These are phyloP conservation scores for Cyrtodaria siliqua DNA, from an alignment of 2,888 invertebrate species.

Conservation along the genomic window DNA sequence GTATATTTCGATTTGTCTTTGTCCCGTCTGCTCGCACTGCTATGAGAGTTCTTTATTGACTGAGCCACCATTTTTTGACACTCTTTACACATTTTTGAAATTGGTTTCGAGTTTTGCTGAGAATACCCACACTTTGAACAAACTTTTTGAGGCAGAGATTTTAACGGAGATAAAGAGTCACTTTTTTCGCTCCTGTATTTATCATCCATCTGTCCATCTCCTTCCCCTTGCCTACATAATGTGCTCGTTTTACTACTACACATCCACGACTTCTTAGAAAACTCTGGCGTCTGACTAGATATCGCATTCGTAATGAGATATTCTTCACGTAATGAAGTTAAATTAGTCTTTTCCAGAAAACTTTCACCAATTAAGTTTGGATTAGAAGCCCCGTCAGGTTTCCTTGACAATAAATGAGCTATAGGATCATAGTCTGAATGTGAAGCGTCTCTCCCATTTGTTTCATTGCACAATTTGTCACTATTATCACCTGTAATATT, in stretches of 20 bases:
- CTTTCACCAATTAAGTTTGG: constrained; percentile 90
- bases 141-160: constrained; percentile 78
- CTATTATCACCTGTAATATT: constrained; percentile 30
- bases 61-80: constrained; percentile 65
- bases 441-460: constrained; percentile 20
- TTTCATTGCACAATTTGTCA: constrained; percentile 49
- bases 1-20: constrained; percentile 60
- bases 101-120: constrained; percentile 59
- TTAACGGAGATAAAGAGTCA: constrained; percentile 56
- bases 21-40: constrained; percentile 61
- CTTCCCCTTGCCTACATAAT: constrained; percentile 38
- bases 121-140: constrained; percentile 66
- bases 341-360: constrained; percentile 59
- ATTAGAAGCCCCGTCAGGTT: constrained; percentile 96
- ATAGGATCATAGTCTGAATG: constrained; percentile 46
- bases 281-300: constrained; percentile 67
- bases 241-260: constrained; percentile 10
- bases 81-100: constrained; percentile 64
- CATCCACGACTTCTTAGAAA: constrained; percentile 36
- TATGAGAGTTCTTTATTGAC: constrained; percentile 62
- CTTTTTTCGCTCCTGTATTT: constrained; percentile 48
- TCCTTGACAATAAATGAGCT: constrained; percentile 69
- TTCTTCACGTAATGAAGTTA: constrained; percentile 58
- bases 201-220: constrained; percentile 61
- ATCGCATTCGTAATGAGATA: constrained; percentile 59